Conservation (phyloP, 2,797 vertebrate species). For the Anabacerthia variegaticeps region DNA sequence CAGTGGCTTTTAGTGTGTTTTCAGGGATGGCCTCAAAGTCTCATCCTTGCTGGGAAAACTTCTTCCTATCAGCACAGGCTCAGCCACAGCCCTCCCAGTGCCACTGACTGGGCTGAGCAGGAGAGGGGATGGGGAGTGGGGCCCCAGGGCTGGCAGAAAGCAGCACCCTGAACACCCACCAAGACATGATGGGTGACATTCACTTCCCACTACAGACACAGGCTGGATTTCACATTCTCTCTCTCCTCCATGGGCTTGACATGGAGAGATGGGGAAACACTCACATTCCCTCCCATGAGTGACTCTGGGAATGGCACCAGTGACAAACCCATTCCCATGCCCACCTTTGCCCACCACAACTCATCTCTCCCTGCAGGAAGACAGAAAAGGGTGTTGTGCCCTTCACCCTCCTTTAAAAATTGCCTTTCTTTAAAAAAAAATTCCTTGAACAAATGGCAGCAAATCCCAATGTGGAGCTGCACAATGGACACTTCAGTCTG, state of each 20-base stretch:
- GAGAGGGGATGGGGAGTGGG: not conserved
- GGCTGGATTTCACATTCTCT: not conserved
- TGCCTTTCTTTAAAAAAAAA: not conserved
- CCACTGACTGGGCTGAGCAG: not conserved
- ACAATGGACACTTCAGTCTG: conserved; percentile 50
- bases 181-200: fast-evolving
- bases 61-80: fast-evolving
- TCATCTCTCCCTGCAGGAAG: not conserved
- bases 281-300: not conserved
- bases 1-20: not conserved
- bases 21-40: not conserved
- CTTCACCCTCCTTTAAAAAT: not conserved
- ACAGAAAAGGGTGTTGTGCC: not conserved
- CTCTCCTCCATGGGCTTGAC: fast-evolving
- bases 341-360: not conserved
- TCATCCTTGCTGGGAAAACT: not conserved
- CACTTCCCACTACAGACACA: fast-evolving
- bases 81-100: not conserved
- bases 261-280: not conserved
- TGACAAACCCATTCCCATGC: not conserved
- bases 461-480: not conserved
- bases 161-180: not conserved
- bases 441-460: conserved; percentile 34
- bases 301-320: not conserved
- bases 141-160: not conserved